These are phyloP conservation scores for Pongo abelii DNA, from an alignment of 2,113 vertebrate species.

Conservation along the genomic window DNA sequence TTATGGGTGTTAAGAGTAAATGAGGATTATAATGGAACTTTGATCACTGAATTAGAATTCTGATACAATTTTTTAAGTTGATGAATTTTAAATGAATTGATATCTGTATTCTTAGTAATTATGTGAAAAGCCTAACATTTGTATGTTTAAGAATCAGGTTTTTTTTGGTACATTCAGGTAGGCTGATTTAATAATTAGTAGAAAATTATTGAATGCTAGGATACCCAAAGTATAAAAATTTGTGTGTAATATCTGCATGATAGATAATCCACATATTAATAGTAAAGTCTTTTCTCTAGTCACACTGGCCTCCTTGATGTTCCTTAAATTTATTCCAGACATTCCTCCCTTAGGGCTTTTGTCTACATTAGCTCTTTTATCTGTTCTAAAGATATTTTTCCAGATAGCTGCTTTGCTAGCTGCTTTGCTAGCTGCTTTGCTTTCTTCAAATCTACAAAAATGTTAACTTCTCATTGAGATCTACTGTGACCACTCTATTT, in stretches of 20 bases:
- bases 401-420: not conserved
- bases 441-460: not conserved
- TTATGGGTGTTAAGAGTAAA: not conserved
- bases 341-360: not conserved
- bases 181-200: not conserved
- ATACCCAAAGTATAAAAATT: not conserved
- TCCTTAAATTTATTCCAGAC: not conserved
- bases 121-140: not conserved
- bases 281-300: not conserved
- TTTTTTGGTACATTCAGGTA: conserved; percentile 6
- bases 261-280: not conserved
- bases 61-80: not conserved
- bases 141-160: not conserved
- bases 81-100: not conserved
- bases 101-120: not conserved
- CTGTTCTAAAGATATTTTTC: not conserved
- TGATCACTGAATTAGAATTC: not conserved
- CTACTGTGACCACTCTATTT: not conserved
- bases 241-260: not conserved
- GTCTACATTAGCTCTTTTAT: not conserved
- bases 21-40: conserved; percentile 25
- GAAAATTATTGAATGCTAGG: not conserved
- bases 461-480: not conserved
- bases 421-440: not conserved
- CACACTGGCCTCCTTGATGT: not conserved